A percentile compares a stretch with the other conserved stretches of the same genome.
phyloP scores from a whole-genome alignment of 2,888 invertebrate species.

The Slavum lentiscoides region DNA sequence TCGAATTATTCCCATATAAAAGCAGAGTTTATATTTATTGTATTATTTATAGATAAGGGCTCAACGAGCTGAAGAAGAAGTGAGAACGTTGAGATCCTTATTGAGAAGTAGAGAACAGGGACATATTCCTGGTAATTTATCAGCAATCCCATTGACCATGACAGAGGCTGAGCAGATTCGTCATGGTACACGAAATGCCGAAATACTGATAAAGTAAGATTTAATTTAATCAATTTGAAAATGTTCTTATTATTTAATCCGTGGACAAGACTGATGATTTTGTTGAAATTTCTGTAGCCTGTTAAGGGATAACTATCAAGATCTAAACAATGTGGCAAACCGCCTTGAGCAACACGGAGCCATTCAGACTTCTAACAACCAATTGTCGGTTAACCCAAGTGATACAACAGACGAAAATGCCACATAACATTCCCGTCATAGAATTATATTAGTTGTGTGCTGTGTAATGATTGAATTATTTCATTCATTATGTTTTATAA shows the following conservation, averaged over 20 bases:
- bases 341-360: slow-evolving; percentile 36
- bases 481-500: slow-evolving; percentile 38
- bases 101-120: slow-evolving; percentile 30
- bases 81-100: slow-evolving; percentile 30
- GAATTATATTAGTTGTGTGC: slow-evolving; percentile 25
- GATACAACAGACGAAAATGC: slow-evolving; percentile 34
- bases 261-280: neutral
- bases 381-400: slow-evolving; percentile 31
- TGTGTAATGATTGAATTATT: neutral
- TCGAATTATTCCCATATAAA: neutral
- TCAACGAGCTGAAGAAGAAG: slow-evolving; percentile 46
- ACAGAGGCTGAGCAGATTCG: slow-evolving; percentile 40
- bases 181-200: slow-evolving; percentile 40
- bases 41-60: slow-evolving; percentile 38
- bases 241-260: neutral
- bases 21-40: neutral
- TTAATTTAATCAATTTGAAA: neutral
- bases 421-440: slow-evolving; percentile 47
- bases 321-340: slow-evolving; percentile 34
- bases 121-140: neutral
- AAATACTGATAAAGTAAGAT: slow-evolving; percentile 35
- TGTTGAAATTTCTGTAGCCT: neutral
- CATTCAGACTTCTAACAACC: slow-evolving; percentile 19
- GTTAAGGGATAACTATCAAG: slow-evolving; percentile 35
- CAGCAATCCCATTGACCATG: slow-evolving; percentile 12